These are phyloP conservation scores for Henicopernis longicauda DNA, from an alignment of 2,113 vertebrate genomes.

Conservation along the genomic window DNA sequence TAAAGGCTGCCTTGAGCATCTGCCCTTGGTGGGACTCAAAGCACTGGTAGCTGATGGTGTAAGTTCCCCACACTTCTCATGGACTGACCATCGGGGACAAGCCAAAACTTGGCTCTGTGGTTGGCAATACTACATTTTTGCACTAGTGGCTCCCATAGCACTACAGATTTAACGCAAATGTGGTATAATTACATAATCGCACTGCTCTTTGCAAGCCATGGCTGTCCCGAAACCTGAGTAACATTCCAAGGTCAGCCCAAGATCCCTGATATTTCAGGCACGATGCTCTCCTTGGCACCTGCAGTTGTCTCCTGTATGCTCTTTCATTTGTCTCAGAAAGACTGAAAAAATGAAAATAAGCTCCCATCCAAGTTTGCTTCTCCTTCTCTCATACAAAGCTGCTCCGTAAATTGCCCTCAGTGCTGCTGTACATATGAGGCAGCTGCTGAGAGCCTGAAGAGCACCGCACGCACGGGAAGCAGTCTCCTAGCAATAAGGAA, in stretches of 20 bases:
- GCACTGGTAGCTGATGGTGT: rapidly evolving
- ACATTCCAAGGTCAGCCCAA: rapidly evolving
- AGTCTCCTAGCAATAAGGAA: constrained; percentile 44
- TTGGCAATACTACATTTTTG: not conserved
- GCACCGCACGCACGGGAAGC: not conserved
- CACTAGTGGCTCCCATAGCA: not conserved
- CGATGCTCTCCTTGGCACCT: not conserved
- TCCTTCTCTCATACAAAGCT: not conserved
- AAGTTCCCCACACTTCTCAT: not conserved
- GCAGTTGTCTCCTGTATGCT: not conserved
- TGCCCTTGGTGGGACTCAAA: not conserved
- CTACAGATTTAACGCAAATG: not conserved
- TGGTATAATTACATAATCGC: too few species aligned
- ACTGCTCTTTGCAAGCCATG: rapidly evolving
- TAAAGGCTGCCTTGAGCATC: not conserved
- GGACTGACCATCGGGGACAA: not conserved
- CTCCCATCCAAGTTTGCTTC: not conserved
- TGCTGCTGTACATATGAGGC: not conserved
- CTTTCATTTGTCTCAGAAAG: not conserved
- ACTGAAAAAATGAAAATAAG: not conserved
- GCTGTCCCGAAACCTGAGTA: not conserved
- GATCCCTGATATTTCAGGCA: not conserved
- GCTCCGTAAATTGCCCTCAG: not conserved
- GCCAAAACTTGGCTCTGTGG: not conserved
- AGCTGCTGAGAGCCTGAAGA: not conserved